Conservation (phyloP, 2,113 vertebrate species). For the Rana temporaria region DNA sequence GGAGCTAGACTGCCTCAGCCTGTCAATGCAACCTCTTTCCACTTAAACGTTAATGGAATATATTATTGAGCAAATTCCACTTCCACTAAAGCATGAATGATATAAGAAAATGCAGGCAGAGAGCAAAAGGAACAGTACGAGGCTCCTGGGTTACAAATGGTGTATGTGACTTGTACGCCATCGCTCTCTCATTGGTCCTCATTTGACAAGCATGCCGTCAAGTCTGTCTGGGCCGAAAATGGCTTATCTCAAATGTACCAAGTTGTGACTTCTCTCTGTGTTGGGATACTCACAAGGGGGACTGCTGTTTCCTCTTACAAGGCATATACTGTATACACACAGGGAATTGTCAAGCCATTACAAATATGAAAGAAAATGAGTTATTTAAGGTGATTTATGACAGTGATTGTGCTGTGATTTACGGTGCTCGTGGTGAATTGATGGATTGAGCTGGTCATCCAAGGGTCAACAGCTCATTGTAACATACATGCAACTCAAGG, state of each 20-base stretch:
- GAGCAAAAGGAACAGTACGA: neutral
- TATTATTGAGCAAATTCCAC: slow-evolving; percentile 36
- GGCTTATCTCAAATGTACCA: slow-evolving; percentile 18
- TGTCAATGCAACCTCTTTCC: slow-evolving; percentile 47
- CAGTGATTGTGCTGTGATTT: neutral
- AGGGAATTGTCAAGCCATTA: slow-evolving; percentile 10
- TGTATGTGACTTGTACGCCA: neutral
- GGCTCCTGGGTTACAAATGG: slow-evolving; percentile 32
- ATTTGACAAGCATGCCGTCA: slow-evolving; percentile 1
- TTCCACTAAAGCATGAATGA: slow-evolving; percentile 14
- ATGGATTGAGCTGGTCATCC: neutral
- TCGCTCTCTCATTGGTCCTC: neutral
- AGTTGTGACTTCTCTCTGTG: neutral
- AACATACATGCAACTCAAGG: neutral
- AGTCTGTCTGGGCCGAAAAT: slow-evolving; percentile 16
- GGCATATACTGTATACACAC: neutral
- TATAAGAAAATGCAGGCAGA: slow-evolving; percentile 2
- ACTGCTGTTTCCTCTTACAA: neutral
- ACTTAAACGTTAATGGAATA: slow-evolving; percentile 51
- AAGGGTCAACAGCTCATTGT: neutral
- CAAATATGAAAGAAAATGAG: neutral
- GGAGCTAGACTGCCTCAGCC: slow-evolving; percentile 4
- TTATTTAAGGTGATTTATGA: slow-evolving; percentile 12
- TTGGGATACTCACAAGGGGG: neutral
- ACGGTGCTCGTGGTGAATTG: neutral